phyloP scores from a whole-genome alignment of 92 coral and sea anemone genomes.

The Heliopora coerulea region DNA sequence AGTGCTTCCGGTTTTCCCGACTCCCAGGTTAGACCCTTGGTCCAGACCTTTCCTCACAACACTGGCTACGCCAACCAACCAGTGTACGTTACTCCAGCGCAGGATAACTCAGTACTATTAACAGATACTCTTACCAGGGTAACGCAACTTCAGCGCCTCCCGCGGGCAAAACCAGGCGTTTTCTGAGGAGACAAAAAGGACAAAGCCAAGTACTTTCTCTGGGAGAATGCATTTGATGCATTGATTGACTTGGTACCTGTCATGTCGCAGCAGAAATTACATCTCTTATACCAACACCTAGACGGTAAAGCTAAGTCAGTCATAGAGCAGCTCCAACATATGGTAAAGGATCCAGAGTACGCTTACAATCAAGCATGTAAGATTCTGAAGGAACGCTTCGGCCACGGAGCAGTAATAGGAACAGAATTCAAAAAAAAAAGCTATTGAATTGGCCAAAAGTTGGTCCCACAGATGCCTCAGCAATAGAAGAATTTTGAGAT shows the following conservation, averaged over 20 bases:
- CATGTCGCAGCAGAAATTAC: too few relatives aligned
- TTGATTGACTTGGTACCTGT: too few relatives aligned
- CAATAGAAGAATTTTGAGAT: neutral
- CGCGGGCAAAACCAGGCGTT: too few relatives aligned
- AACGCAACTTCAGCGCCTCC: too few relatives aligned
- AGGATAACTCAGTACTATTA: conserved; percentile 9
- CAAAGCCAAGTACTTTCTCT: conserved; percentile 47
- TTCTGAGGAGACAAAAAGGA: too few relatives aligned
- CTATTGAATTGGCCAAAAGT: neutral
- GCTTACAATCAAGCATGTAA: neutral
- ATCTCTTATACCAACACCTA: conserved; percentile 58
- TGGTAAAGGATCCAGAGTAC: conserved; percentile 51
- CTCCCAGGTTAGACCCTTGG: too few relatives aligned
- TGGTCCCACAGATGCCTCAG: neutral
- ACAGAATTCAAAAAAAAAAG: neutral
- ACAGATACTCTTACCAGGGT: neutral
- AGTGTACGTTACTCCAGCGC: conserved; percentile 22
- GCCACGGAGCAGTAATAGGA: neutral
- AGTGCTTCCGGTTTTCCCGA: too few relatives aligned
- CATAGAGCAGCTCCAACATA: conserved; percentile 55
- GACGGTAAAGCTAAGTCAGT: conserved; percentile 56
- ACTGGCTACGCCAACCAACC: neutral
- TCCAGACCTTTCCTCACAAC: too few relatives aligned
- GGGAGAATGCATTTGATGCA: conserved; percentile 56
- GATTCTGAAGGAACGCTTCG: neutral